Percentiles rank a stretch among this genome's conserved stretches.
phyloP scores from a whole-genome alignment of 2,113 vertebrate genomes.

The Cyprinodon tularosa region DNA sequence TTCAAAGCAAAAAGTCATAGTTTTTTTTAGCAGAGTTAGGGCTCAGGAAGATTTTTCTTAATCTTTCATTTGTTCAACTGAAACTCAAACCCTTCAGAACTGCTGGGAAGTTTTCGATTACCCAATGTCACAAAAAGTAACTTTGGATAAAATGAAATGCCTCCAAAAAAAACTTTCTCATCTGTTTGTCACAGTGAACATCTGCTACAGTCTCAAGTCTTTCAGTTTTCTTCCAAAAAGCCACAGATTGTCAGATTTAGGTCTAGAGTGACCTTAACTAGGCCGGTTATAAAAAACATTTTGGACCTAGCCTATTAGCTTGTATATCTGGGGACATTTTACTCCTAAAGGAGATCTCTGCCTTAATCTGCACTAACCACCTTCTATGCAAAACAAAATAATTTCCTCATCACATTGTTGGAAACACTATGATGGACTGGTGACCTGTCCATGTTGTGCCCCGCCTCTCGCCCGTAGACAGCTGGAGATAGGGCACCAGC shows the following conservation, averaged over 20 bases:
- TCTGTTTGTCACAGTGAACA: neutral
- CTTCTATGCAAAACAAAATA: neutral
- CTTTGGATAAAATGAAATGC: no score
- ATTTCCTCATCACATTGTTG: neutral
- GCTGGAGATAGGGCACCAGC: no score
- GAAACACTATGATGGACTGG: neutral
- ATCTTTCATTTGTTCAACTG: slow-evolving; percentile 2
- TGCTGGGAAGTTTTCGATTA: neutral
- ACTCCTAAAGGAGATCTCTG: neutral
- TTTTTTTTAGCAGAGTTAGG: slow-evolving; percentile 33
- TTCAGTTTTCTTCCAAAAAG: no score
- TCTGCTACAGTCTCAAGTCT: neutral
- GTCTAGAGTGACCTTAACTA: no score
- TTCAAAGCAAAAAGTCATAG: slow-evolving; percentile 20
- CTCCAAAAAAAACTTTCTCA: no score
- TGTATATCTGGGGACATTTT: neutral
- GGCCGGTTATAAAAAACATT: no score
- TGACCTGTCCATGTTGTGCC: no score
- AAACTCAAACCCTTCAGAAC: slow-evolving; percentile 26
- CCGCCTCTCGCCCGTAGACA: no score
- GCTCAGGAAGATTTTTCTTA: slow-evolving; percentile 15
- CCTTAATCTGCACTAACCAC: neutral
- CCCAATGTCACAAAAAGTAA: slow-evolving; percentile 3
- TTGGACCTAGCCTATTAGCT: no score
- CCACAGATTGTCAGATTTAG: no score